These are phyloP conservation scores for Carollia perspicillata DNA, from an alignment of 2,113 vertebrate species.

Conservation along the genomic window DNA sequence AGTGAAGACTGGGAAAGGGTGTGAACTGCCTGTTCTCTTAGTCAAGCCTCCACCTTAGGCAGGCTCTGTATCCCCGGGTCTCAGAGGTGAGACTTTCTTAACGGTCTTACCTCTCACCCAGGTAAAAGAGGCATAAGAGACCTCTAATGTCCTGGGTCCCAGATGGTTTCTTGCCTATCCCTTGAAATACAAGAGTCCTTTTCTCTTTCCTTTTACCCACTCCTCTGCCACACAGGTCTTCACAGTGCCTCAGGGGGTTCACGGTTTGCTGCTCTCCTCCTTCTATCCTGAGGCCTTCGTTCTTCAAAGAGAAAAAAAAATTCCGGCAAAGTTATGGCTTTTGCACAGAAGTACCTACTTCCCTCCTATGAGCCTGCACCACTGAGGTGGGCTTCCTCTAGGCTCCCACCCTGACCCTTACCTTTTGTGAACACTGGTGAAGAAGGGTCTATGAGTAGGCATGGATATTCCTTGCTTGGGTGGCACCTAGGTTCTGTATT, in stretches of 20 bases:
- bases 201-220: background rate
- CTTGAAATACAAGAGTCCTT: background rate
- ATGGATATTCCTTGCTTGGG: background rate
- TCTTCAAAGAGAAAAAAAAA: background rate
- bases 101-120: background rate
- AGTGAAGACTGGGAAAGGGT: fast-evolving
- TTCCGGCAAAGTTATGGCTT: background rate
- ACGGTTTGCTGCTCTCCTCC: background rate
- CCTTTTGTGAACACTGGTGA: background rate
- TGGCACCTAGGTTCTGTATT: background rate
- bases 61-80: background rate
- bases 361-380: background rate
- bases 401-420: background rate
- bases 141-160: background rate
- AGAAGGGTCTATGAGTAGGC: background rate
- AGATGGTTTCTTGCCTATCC: background rate
- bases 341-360: background rate
- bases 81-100: background rate
- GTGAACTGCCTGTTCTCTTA: background rate
- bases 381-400: background rate
- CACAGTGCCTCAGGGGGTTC: background rate
- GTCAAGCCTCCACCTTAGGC: background rate
- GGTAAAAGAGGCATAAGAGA: no score
- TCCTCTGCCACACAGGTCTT: background rate
- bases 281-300: background rate